Conservation (phyloP, 1,140 invertebrate species). For the Drosophila simulans region DNA sequence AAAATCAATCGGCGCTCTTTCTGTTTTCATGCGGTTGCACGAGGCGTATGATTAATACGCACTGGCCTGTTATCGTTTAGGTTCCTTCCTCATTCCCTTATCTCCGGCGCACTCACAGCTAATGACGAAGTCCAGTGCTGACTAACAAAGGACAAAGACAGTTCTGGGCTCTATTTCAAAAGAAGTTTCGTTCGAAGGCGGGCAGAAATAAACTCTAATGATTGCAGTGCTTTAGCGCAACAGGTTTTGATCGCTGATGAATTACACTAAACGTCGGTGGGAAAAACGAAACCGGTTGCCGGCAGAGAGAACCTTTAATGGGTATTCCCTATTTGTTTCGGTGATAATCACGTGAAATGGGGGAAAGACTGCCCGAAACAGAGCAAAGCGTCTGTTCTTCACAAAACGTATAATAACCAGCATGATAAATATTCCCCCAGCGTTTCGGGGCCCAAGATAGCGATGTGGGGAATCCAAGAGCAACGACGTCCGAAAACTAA, state of each 20-base stretch:
- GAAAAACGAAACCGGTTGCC: conserved; percentile 56
- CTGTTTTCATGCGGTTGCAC: not conserved
- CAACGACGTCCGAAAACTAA: conserved; percentile 10
- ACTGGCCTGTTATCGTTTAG: conserved; percentile 18
- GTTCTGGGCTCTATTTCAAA: not conserved
- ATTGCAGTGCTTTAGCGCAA: conserved; percentile 2
- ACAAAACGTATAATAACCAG: conserved; percentile 5
- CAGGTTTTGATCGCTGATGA: conserved; percentile 24
- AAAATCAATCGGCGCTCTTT: conserved; percentile 25
- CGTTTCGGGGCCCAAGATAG: not conserved
- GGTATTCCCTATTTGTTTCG: conserved; percentile 29
- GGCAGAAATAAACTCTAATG: conserved; percentile 16
- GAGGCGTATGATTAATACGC: conserved; percentile 46
- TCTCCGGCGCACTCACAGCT: conserved; percentile 22
- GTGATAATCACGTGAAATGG: conserved; percentile 2
- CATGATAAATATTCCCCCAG: conserved; percentile 19
- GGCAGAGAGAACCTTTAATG: not conserved
- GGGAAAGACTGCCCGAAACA: not conserved
- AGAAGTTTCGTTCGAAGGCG: not conserved
- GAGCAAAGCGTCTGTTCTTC: not conserved
- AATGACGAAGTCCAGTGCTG: conserved; percentile 29
- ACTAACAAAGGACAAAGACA: conserved; percentile 29
- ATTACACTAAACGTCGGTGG: conserved; percentile 35
- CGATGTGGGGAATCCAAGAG: conserved; percentile 6
- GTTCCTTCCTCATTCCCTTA: conserved; percentile 7